Evolutionary conservation across 2,113 vertebrate species (phyloP), one percentile per base, ranked within the genome.

Genomic region (Elephantulus edwardii): DNA sequence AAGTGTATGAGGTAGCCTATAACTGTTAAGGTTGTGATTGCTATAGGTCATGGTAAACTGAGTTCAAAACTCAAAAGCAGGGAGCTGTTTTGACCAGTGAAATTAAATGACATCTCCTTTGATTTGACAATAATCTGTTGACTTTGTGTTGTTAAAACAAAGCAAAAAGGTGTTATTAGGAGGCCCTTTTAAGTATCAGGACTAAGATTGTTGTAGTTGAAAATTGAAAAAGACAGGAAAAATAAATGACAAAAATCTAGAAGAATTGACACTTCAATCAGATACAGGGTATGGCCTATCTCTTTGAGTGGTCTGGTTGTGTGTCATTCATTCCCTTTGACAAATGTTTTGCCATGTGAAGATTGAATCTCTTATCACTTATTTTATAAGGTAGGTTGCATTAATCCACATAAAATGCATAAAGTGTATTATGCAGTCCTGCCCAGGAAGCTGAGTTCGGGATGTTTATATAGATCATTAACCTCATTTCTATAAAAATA

Each of bases 201-300:
- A 84, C 28, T 78, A 78, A 91, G 40, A 72, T 71, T 79, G 5
- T 90, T 94, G 30, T 87, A 80, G 20, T 50, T 44, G 10, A 80
- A 93, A 93, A 66, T 83, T 75, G 7, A 33, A 48, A 68, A 76
- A 75, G 42, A 28, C 33, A 68, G 54, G 78, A 38, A 54, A 64
- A 56, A 30, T 28, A 66, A 58, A 66, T 80, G n/a, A 8, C 50
- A 85, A n/a, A n/a, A n/a, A n/a, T n/a, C n/a, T n/a, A n/a, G n/a
- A n/a, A 68, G 28, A 75, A 50, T 75, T 81, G 38, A 77, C n/a
- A n/a, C 82, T 42, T 70, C 60, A 42, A 22, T 75, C 40, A 66
- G 7, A 77, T 28, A 74, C n/a, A n/a, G n/a, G 40, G 13, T 78
- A 54, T 0, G 80, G 64, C 14, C 5, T 75, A 80, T 33, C 33